These are phyloP conservation scores for Planococcus citri DNA, from an alignment of 1,140 invertebrate species.

Conservation along the genomic window DNA sequence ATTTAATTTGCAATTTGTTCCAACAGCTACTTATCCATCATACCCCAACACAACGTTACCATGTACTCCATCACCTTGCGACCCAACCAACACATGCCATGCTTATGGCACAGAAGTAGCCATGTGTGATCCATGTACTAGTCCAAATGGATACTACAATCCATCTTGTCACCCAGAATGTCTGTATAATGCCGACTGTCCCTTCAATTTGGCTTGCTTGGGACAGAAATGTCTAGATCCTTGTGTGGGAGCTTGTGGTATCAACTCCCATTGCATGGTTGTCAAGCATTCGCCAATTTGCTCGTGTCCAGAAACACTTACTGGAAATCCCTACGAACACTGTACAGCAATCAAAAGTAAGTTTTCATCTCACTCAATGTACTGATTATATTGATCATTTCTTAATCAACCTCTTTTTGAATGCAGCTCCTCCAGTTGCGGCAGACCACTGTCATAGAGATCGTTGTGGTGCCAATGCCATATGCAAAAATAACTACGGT, in stretches of 20 bases:
- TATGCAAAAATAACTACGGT: slow-evolving; percentile 47
- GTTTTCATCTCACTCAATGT: too few relatives aligned
- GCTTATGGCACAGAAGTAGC: slow-evolving; percentile 55
- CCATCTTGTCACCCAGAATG: slow-evolving; percentile 63
- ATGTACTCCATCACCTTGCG: slow-evolving; percentile 63
- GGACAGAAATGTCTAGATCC: slow-evolving; percentile 62
- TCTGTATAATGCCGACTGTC: slow-evolving; percentile 60
- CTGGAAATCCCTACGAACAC: slow-evolving; percentile 70
- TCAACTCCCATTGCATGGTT: slow-evolving; percentile 60
- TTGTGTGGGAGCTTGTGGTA: slow-evolving; percentile 67
- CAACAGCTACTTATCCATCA: slow-evolving; percentile 33
- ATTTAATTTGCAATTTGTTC: slow-evolving; percentile 15
- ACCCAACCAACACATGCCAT: slow-evolving; percentile 50
- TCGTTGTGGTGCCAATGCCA: slow-evolving; percentile 61
- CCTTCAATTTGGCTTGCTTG: slow-evolving; percentile 61
- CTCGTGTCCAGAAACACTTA: slow-evolving; percentile 50
- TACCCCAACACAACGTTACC: slow-evolving; percentile 48
- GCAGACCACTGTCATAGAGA: slow-evolving; percentile 42
- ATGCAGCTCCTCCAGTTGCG: not conserved
- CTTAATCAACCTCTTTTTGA: not conserved
- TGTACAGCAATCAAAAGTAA: slow-evolving; percentile 44
- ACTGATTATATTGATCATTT: too few relatives aligned
- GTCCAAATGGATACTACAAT: slow-evolving; percentile 49
- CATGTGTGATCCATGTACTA: slow-evolving; percentile 62
- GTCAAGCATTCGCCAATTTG: slow-evolving; percentile 65